Percentiles rank a stretch among this genome's conserved stretches.
phyloP scores from a whole-genome alignment of 2,888 invertebrate species.

The Caenorhabditis sp. region DNA sequence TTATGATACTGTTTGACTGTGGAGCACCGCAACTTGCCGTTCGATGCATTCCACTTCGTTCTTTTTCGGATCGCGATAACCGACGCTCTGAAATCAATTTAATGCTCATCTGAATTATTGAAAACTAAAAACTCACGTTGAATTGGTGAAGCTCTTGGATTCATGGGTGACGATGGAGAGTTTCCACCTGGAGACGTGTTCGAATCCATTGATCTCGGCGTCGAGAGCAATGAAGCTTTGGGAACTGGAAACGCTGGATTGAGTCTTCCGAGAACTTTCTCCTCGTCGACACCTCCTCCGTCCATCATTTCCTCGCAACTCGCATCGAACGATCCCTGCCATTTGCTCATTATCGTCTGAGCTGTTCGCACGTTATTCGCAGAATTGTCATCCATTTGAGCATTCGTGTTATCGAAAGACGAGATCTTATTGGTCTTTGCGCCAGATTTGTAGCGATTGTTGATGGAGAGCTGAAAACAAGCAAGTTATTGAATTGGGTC shows the following conservation, averaged over 20 bases:
- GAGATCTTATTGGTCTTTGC: constrained; percentile 71
- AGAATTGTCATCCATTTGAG: constrained; percentile 73
- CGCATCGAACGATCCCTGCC: constrained; percentile 73
- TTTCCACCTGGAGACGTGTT: constrained; percentile 61
- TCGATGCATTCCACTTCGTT: constrained; percentile 67
- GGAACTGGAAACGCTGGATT: constrained; percentile 63
- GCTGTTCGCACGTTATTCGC: constrained; percentile 70
- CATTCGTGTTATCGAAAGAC: constrained; percentile 71
- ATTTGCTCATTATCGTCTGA: constrained; percentile 72
- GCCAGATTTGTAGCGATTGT: constrained; percentile 71
- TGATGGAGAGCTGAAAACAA: constrained; percentile 75
- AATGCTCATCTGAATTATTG: background rate
- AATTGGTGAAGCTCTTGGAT: constrained; percentile 58
- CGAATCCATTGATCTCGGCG: constrained; percentile 64
- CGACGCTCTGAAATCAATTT: constrained; percentile 45
- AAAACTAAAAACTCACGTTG: constrained; percentile 31
- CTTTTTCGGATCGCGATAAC: constrained; percentile 69
- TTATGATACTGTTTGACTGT: constrained; percentile 70
- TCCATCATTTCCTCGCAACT: constrained; percentile 69
- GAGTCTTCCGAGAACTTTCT: constrained; percentile 28
- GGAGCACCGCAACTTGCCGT: constrained; percentile 73
- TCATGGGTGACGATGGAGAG: constrained; percentile 59
- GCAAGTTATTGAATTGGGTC: background rate
- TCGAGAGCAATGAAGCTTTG: constrained; percentile 62
- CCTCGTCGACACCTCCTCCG: constrained; percentile 55